A percentile compares a stretch with the other conserved stretches of the same genome.
Conservation (phyloP, 2,888 invertebrate genomes). For the Lacanobia oleracea region DNA sequence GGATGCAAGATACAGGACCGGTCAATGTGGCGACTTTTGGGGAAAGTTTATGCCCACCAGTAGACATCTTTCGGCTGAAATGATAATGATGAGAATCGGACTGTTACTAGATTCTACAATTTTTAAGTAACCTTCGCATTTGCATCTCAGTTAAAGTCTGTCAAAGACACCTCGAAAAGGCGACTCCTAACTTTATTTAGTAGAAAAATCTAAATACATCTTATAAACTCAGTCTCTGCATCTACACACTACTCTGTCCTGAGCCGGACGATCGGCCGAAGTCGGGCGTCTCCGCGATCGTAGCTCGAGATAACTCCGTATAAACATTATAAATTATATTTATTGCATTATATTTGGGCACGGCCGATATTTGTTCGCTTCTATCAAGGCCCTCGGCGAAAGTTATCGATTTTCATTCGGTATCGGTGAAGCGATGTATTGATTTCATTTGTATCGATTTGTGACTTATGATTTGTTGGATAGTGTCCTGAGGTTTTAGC, state of each 20-base stretch:
- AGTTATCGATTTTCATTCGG: conserved; percentile 68
- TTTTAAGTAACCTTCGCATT: no score
- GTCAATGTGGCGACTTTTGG: no score
- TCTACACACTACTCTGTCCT: conserved; percentile 70
- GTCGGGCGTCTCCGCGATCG: conserved; percentile 85
- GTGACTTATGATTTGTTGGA: conserved; percentile 40
- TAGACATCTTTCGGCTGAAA: no score
- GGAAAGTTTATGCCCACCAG: no score
- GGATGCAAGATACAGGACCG: no score
- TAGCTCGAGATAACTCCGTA: conserved; percentile 82
- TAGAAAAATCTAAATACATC: background rate
- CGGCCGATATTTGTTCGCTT: conserved; percentile 85
- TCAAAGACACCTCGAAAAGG: no score
- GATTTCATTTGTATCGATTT: conserved; percentile 64
- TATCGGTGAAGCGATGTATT: conserved; percentile 60
- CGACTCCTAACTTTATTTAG: no score
- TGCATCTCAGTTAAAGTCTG: no score
- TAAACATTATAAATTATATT: conserved; percentile 90
- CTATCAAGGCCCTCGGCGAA: conserved; percentile 79
- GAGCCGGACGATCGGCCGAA: conserved; percentile 70
- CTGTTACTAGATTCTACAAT: no score
- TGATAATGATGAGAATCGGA: no score
- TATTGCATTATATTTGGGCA: conserved; percentile 87
- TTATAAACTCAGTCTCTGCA: conserved; percentile 36
- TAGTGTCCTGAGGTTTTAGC: background rate